These are phyloP conservation scores for Leptopilina syphax DNA, from an alignment of 2,888 invertebrate genomes.

Conservation along the genomic window DNA sequence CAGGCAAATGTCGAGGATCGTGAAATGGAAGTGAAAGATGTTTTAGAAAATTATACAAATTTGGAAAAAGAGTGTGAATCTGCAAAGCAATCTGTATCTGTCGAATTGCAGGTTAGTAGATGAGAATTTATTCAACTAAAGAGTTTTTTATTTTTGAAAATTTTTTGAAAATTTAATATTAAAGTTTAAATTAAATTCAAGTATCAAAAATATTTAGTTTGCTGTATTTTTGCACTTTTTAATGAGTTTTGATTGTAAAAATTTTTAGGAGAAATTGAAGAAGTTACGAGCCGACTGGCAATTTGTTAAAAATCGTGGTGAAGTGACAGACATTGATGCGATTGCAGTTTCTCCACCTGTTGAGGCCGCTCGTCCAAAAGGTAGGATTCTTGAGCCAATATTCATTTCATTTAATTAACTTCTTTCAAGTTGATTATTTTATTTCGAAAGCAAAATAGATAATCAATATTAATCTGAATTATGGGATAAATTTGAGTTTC, in stretches of 20 bases:
- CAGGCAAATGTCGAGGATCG: slow-evolving; percentile 78
- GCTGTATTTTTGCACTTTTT: no score
- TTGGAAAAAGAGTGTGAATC: slow-evolving; percentile 80
- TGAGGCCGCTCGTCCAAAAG: slow-evolving; percentile 55
- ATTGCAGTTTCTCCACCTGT: slow-evolving; percentile 48
- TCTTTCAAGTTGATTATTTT: neutral
- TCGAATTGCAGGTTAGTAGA: slow-evolving; percentile 76
- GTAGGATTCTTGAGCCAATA: slow-evolving; percentile 58
- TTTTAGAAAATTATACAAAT: slow-evolving; percentile 82
- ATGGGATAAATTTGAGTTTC: slow-evolving; percentile 10
- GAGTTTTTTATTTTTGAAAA: no score
- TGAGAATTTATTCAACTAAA: no score
- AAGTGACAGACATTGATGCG: slow-evolving; percentile 58
- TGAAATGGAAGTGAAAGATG: slow-evolving; percentile 81
- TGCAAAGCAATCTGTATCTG: slow-evolving; percentile 77
- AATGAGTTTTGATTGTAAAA: no score
- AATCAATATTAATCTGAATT: neutral
- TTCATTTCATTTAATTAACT: neutral
- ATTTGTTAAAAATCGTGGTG: slow-evolving; percentile 75
- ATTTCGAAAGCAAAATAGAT: neutral
- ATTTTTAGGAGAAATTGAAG: slow-evolving; percentile 77
- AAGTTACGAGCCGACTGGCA: slow-evolving; percentile 79
- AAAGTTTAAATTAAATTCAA: neutral
- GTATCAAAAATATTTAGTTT: no score
- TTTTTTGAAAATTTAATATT: neutral